phyloP scores from a whole-genome alignment of 2,888 invertebrate species.

The Malthinus seriepunctatus region DNA sequence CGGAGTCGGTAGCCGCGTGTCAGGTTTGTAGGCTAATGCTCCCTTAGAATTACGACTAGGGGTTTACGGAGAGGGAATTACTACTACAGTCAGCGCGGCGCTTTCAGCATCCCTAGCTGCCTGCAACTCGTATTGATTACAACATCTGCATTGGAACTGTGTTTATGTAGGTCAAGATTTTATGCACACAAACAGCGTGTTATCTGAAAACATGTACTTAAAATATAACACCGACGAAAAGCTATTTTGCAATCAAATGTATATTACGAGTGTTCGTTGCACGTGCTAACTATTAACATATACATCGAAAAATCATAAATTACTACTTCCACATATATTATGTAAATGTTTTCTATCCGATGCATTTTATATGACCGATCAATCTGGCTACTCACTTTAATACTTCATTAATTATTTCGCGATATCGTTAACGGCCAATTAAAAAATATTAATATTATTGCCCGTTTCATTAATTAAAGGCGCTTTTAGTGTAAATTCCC shows the following conservation, averaged over 20 bases:
- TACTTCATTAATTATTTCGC: too few relatives aligned
- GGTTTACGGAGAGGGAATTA: slow-evolving; percentile 31
- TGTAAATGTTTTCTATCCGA: slow-evolving; percentile 9
- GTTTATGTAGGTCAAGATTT: slow-evolving; percentile 51
- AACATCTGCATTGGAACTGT: slow-evolving; percentile 44
- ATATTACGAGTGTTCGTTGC: slow-evolving; percentile 11
- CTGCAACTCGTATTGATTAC: slow-evolving; percentile 45
- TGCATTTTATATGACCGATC: slow-evolving; percentile 6
- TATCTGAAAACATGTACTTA: slow-evolving; percentile 10
- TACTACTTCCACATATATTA: slow-evolving; percentile 12
- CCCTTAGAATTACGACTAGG: slow-evolving; percentile 38
- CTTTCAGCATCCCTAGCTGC: slow-evolving; percentile 43
- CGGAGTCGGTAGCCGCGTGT: slow-evolving; percentile 39
- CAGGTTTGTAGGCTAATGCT: slow-evolving; percentile 47
- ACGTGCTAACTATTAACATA: slow-evolving; percentile 14
- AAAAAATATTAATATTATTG: too few relatives aligned
- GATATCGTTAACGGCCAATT: too few relatives aligned
- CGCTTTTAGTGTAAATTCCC: too few relatives aligned
- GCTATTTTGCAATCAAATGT: slow-evolving; percentile 10
- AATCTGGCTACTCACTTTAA: too few relatives aligned
- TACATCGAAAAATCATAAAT: slow-evolving; percentile 15
- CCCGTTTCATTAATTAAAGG: too few relatives aligned
- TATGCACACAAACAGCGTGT: slow-evolving; percentile 30
- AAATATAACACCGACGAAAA: slow-evolving; percentile 7
- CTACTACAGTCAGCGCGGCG: slow-evolving; percentile 29